These are phyloP conservation scores for Proisotoma minuta DNA, from an alignment of 2,888 invertebrate species.

Conservation along the genomic window DNA sequence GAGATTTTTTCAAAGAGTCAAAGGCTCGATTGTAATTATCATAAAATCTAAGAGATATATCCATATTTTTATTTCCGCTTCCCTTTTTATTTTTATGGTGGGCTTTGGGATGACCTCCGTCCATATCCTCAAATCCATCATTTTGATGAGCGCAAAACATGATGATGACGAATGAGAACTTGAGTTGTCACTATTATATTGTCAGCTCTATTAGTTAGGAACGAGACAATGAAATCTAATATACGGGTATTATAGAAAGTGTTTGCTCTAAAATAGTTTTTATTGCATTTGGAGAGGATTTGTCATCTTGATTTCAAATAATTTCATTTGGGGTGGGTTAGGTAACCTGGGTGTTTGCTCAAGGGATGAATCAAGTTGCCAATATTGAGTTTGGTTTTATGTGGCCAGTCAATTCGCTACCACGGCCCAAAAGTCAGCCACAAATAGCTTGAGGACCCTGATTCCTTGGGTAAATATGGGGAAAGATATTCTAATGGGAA, in stretches of 20 bases:
- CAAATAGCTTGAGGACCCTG: conserved; percentile 22
- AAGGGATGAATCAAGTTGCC: conserved; percentile 9
- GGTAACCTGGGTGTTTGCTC: conserved; percentile 23
- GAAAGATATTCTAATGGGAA: conserved; percentile 35
- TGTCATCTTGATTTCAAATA: conserved; percentile 31
- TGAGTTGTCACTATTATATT: no score
- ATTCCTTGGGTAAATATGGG: conserved; percentile 44
- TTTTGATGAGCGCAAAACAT: neutral
- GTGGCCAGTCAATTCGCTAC: neutral
- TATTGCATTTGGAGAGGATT: conserved; percentile 23
- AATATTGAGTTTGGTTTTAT: conserved; percentile 14
- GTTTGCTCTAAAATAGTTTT: conserved; percentile 13
- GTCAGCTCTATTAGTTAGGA: no score
- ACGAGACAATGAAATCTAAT: no score
- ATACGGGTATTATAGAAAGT: no score
- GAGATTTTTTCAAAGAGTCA: conserved; percentile 35
- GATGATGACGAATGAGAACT: no score
- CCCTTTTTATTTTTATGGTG: neutral
- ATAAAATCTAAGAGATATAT: conserved; percentile 32
- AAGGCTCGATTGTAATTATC: conserved; percentile 36
- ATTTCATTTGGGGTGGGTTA: conserved; percentile 28
- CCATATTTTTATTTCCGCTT: conserved; percentile 18
- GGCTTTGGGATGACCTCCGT: neutral
- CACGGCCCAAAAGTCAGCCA: neutral
- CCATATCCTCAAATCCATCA: conserved; percentile 1